These are phyloP conservation scores for Nipponacmea schrenckii DNA, from an alignment of 2,888 invertebrate species.

Conservation along the genomic window DNA sequence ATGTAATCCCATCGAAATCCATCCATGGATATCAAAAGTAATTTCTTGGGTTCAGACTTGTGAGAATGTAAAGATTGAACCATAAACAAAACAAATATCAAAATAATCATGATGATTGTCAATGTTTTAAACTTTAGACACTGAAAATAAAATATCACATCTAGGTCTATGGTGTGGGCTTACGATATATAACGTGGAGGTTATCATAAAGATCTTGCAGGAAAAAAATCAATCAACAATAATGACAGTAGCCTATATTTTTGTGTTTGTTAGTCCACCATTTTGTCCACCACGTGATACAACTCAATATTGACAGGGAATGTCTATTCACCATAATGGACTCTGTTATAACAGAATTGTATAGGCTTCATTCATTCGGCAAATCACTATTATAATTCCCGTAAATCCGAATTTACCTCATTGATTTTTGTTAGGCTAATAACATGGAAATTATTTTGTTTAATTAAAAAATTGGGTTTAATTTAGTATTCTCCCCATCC, in stretches of 20 bases:
- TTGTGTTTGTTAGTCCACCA: not conserved
- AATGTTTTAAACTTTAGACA: no score
- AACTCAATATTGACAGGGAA: not conserved
- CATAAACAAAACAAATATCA: not conserved
- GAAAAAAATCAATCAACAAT: not conserved
- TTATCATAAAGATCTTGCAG: no score
- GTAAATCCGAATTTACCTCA: not conserved
- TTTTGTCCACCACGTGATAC: not conserved
- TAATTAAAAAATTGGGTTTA: no score
- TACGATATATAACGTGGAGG: no score
- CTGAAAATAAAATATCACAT: no score
- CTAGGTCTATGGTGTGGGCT: no score
- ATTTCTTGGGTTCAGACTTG: not conserved
- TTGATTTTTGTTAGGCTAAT: no score
- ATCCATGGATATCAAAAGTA: conserved; percentile 77
- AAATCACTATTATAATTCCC: not conserved
- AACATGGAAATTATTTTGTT: no score
- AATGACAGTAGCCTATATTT: not conserved
- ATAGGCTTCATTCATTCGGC: not conserved
- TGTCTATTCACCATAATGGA: not conserved
- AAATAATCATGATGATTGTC: no score
- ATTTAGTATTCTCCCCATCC: no score
- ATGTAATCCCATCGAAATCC: conserved; percentile 79
- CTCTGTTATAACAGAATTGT: not conserved
- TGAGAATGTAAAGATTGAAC: not conserved